Conservation (phyloP, 1,140 invertebrate genomes). For the Lepidostoma basale region DNA sequence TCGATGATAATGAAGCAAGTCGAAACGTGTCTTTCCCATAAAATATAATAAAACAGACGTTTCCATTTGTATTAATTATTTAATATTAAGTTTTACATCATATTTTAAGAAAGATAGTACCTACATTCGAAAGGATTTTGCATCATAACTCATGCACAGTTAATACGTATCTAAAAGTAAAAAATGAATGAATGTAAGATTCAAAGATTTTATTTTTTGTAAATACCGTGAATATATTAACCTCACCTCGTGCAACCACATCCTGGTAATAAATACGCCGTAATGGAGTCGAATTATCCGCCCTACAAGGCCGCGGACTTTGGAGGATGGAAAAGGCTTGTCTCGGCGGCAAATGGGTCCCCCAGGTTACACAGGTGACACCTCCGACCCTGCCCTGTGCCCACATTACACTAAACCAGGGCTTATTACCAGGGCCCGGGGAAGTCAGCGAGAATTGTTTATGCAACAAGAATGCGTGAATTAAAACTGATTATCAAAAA, state of each 20-base stretch:
- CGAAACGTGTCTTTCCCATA: too few species aligned
- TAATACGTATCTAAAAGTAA: neutral
- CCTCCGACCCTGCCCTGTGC: neutral
- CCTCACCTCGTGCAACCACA: neutral
- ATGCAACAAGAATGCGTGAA: too few species aligned
- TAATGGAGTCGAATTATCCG: constrained; percentile 20
- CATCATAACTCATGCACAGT: neutral
- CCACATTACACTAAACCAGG: neutral
- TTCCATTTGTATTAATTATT: too few species aligned
- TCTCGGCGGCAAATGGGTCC: neutral
- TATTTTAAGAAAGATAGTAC: neutral
- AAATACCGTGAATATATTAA: neutral
- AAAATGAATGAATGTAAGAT: neutral
- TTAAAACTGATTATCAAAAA: too few species aligned
- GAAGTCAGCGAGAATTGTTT: neutral
- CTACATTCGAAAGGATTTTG: neutral
- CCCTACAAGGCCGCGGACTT: neutral
- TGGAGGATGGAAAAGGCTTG: constrained; percentile 25
- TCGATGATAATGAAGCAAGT: too few species aligned
- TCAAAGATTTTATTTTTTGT: neutral
- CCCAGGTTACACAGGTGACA: neutral
- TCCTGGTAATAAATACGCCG: constrained; percentile 21
- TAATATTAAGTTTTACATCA: neutral
- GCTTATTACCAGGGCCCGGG: constrained; percentile 2
- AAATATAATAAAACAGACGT: too few species aligned